Conservation (phyloP, 1,140 invertebrate species). For the Eriocheir sinensis region DNA sequence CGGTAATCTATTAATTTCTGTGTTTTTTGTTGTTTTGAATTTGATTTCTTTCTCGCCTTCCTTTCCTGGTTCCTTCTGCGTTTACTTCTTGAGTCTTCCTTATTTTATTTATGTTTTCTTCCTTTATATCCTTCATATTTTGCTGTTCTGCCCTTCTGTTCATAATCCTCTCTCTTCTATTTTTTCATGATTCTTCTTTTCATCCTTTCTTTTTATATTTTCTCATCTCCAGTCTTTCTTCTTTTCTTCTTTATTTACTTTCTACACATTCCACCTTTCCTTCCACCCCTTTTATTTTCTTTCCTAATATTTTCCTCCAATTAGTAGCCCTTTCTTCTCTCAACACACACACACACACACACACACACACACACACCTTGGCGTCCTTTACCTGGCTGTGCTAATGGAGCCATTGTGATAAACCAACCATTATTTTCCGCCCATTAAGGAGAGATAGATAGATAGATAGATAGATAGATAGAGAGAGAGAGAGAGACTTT, state of each 20-base stretch:
- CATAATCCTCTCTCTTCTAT: not conserved
- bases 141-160: not conserved
- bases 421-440: too few relatives aligned
- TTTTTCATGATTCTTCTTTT: not conserved
- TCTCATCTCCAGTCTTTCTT: not conserved
- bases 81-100: not conserved
- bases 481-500: constrained; percentile 12
- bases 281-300: too few relatives aligned
- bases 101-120: not conserved
- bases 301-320: not conserved
- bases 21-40: too few relatives aligned
- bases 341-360: too few relatives aligned
- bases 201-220: not conserved
- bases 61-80: too few relatives aligned
- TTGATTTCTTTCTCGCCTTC: too few relatives aligned
- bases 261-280: not conserved
- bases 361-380: not conserved
- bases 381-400: too few relatives aligned
- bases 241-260: not conserved
- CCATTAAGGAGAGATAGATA: constrained; percentile 23
- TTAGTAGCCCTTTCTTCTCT: too few relatives aligned
- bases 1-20: not conserved
- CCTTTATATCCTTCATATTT: too few relatives aligned
- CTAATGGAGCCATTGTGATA: too few relatives aligned
- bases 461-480: constrained; percentile 7